These are phyloP conservation scores for Pimephales promelas DNA, from an alignment of 2,113 vertebrate species.

Conservation along the genomic window DNA sequence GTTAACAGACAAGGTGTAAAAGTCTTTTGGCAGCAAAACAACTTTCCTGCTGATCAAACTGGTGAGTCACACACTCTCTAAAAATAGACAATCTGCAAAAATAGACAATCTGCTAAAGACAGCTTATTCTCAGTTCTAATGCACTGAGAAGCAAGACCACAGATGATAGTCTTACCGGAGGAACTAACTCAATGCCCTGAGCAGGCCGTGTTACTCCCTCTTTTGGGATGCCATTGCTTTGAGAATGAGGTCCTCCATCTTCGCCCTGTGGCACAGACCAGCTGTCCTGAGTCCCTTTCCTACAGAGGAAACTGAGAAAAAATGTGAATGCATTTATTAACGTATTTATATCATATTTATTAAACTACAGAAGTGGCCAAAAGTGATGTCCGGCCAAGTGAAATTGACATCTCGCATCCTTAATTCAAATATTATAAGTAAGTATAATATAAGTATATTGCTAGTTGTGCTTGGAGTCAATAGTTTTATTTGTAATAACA, in stretches of 20 bases:
- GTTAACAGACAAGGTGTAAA: not conserved
- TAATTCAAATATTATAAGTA: too few relatives aligned
- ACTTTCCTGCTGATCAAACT: not conserved
- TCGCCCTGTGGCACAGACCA: conserved; percentile 70
- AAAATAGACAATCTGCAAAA: conserved; percentile 15
- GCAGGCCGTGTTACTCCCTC: conserved; percentile 42
- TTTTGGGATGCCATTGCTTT: conserved; percentile 54
- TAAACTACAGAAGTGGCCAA: too few relatives aligned
- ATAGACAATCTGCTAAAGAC: conserved; percentile 6
- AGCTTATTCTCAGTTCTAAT: conserved; percentile 3
- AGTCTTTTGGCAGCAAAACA: not conserved
- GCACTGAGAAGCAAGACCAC: not conserved
- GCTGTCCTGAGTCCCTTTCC: conserved; percentile 69
- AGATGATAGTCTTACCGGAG: conserved; percentile 66
- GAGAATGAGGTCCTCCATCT: conserved; percentile 45
- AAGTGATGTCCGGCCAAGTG: too few relatives aligned
- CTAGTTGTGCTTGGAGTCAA: too few relatives aligned
- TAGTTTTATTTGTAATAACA: too few relatives aligned
- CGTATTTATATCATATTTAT: too few relatives aligned
- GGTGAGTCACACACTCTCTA: not conserved
- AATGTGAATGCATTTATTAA: not conserved
- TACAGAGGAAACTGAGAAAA: conserved; percentile 72
- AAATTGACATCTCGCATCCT: too few relatives aligned
- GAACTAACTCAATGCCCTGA: conserved; percentile 59
- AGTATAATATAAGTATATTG: too few relatives aligned